Evolutionary conservation across 1,140 invertebrate species (phyloP).

Genomic region (Drosophila watanabei): DNA sequence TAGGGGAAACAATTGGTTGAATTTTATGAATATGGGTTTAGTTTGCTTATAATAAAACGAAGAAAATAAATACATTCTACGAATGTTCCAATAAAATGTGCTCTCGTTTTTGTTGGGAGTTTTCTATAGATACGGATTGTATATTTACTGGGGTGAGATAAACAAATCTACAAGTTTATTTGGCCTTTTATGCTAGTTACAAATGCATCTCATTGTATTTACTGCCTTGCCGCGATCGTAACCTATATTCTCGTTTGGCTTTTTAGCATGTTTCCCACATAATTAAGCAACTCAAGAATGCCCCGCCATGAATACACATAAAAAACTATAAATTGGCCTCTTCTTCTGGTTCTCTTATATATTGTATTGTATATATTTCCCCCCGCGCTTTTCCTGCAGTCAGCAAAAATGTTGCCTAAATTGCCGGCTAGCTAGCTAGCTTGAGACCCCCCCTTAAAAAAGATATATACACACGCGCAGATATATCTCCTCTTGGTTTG

Average conservation of each 20-base stretch:
- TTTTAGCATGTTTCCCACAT: conserved; percentile 23
- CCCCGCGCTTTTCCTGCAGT: conserved; percentile 16
- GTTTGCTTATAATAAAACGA: conserved; percentile 9
- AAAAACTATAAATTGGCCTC: conserved; percentile 64
- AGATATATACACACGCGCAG: conserved; percentile 23
- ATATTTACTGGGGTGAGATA: not conserved
- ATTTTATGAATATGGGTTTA: conserved; percentile 6
- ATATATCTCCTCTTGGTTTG: conserved; percentile 25
- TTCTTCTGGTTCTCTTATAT: conserved; percentile 22
- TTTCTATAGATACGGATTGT: not conserved
- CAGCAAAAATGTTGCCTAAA: conserved; percentile 54
- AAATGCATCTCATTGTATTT: not conserved
- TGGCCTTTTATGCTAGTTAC: conserved; percentile 4
- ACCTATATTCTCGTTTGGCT: conserved; percentile 13
- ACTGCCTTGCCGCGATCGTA: conserved; percentile 8
- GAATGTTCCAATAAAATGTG: not conserved
- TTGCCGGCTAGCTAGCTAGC: conserved; percentile 36
- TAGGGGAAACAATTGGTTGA: conserved; percentile 1
- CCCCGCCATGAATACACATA: conserved; percentile 28
- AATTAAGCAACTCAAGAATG: conserved; percentile 41
- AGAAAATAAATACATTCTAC: conserved; percentile 9
- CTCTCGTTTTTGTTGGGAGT: not conserved
- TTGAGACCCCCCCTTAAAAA: conserved; percentile 29
- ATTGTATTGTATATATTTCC: not conserved
- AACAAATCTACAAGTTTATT: conserved; percentile 14